These are phyloP conservation scores for Cyclura pinguis DNA, from an alignment of 2,797 vertebrate species.

Conservation along the genomic window DNA sequence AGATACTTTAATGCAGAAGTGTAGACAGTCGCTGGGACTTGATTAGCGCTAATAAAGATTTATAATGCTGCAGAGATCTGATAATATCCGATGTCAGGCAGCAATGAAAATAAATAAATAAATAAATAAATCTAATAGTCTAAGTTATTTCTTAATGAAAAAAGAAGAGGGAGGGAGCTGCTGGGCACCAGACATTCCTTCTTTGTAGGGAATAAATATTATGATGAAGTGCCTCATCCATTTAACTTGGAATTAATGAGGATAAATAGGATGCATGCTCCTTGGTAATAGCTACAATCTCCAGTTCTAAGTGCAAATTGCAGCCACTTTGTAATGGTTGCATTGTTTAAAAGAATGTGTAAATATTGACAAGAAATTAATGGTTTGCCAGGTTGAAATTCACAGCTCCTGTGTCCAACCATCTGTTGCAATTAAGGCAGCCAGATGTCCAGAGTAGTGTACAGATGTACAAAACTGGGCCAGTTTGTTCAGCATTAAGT, in stretches of 20 bases:
- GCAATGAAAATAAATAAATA: not conserved
- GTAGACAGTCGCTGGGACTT: not conserved
- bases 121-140: not conserved
- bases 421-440: slow-evolving; percentile 4
- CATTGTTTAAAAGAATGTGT: slow-evolving; percentile 23
- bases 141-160: not conserved
- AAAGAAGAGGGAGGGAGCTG: not conserved
- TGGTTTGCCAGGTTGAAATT: slow-evolving; percentile 13
- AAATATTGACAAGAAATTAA: slow-evolving; percentile 36
- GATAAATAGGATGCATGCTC: slow-evolving; percentile 1
- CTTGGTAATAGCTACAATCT: not conserved
- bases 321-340: not conserved
- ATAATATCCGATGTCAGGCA: not conserved
- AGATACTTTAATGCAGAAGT: not conserved
- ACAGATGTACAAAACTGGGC: not conserved
- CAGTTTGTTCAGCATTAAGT: not conserved
- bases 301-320: slow-evolving; percentile 18
- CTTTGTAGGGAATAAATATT: not conserved
- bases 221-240: not conserved
- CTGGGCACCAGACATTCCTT: not conserved
- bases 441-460: not conserved
- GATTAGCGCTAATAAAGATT: slow-evolving; percentile 2
- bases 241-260: slow-evolving; percentile 25
- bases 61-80: not conserved
- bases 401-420: not conserved